A percentile compares a stretch with the other conserved stretches of the same genome.
phyloP scores from a whole-genome alignment of 2,113 vertebrate species.

The Mus spicilegus region DNA sequence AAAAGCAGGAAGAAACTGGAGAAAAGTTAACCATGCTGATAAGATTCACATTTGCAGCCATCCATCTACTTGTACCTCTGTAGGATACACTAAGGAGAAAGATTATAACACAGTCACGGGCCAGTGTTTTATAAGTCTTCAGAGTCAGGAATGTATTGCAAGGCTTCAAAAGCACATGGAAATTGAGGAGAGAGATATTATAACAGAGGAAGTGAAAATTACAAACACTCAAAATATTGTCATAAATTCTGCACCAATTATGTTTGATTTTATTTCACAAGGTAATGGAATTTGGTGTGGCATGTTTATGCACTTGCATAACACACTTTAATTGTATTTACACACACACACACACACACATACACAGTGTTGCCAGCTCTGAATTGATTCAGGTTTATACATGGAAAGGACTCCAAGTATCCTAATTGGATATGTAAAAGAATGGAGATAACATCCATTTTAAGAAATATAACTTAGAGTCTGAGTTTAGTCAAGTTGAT shows the following conservation, averaged over 20 bases:
- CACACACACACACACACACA: neutral
- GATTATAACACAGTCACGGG: neutral
- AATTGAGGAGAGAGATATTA: neutral
- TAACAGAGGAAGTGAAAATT: neutral
- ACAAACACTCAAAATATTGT: neutral
- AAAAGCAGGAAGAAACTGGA: neutral
- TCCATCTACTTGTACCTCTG: neutral
- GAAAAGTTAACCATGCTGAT: neutral
- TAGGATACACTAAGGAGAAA: neutral
- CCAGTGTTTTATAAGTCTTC: neutral
- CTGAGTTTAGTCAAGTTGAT: neutral
- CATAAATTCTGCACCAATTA: neutral
- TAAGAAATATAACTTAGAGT: neutral
- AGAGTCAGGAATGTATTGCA: neutral
- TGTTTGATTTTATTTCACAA: neutral
- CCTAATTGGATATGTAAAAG: neutral
- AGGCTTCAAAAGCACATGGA: neutral
- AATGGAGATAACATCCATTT: neutral
- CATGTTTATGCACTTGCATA: neutral
- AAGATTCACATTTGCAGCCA: neutral
- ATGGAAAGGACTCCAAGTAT: neutral
- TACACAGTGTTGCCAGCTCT: neutral
- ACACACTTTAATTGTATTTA: neutral
- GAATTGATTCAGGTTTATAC: neutral
- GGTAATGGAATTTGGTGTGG: neutral